Percentiles rank a stretch among this genome's conserved stretches.
Conservation (phyloP, 2,888 invertebrate species). For the Protophormia terraenovae region DNA sequence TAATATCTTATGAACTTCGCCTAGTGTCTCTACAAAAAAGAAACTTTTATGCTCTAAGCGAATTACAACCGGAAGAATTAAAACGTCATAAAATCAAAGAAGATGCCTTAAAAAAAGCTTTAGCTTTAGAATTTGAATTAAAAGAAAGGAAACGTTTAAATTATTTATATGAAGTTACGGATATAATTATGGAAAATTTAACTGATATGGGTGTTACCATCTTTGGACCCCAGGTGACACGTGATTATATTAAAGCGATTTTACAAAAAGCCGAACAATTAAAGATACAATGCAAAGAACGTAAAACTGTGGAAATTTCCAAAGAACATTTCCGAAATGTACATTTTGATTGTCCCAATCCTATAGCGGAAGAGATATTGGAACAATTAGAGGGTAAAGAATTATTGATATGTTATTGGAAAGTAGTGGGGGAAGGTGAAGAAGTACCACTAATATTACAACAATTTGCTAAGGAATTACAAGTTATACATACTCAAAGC, state of each 20-base stretch:
- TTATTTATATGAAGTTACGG: constrained; percentile 77
- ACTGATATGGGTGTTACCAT: constrained; percentile 78
- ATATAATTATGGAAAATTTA: constrained; percentile 76
- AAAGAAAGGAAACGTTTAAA: constrained; percentile 73
- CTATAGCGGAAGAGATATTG: constrained; percentile 74
- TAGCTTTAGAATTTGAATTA: constrained; percentile 74
- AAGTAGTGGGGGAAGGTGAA: constrained; percentile 73
- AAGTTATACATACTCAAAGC: constrained; percentile 69
- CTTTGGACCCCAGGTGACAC: constrained; percentile 79
- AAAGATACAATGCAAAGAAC: constrained; percentile 78
- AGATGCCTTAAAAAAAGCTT: constrained; percentile 70
- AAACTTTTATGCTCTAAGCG: constrained; percentile 79
- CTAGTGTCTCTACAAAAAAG: constrained; percentile 16
- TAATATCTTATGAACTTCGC: constrained; percentile 88
- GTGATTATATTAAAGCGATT: constrained; percentile 77
- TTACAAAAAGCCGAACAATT: constrained; percentile 77
- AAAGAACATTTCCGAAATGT: constrained; percentile 74
- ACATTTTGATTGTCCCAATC: constrained; percentile 78
- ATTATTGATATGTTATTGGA: constrained; percentile 77
- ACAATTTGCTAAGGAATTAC: constrained; percentile 74
- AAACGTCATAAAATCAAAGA: constrained; percentile 76
- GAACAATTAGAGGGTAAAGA: constrained; percentile 78
- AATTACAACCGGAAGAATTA: constrained; percentile 81
- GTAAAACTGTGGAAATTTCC: constrained; percentile 72
- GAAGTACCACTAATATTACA: constrained; percentile 73